These are phyloP conservation scores for Uria aalge DNA, from an alignment of 2,113 vertebrate genomes.

Conservation along the genomic window DNA sequence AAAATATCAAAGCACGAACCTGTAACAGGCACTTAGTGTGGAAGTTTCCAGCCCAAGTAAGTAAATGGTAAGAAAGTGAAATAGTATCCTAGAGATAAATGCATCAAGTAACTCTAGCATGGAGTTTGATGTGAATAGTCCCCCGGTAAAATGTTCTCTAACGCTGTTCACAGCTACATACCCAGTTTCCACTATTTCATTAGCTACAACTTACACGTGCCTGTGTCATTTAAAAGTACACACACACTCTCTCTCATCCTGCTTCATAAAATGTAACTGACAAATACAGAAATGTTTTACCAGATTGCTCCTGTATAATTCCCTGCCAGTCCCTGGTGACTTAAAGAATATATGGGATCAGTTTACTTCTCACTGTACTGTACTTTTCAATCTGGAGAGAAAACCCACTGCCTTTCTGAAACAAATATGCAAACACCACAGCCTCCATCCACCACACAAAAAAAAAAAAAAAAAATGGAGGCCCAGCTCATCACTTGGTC, in stretches of 20 bases:
- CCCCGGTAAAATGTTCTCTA: background rate
- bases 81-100: background rate
- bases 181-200: background rate
- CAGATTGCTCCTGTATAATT: background rate
- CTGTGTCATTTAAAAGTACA: background rate
- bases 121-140: background rate
- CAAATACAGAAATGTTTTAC: background rate
- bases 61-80: background rate
- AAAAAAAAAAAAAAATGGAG: background rate
- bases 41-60: background rate
- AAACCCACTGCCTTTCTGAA: background rate
- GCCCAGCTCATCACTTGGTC: background rate
- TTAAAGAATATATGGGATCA: background rate
- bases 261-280: background rate
- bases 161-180: accelerated
- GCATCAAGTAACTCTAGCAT: background rate
- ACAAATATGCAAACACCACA: background rate
- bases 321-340: background rate
- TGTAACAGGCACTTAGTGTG: background rate
- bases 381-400: background rate
- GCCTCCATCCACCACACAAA: background rate
- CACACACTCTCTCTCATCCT: background rate
- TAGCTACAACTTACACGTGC: background rate
- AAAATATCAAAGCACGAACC: background rate
- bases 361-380: background rate